These are phyloP conservation scores for Mesoclemmys tuberculata DNA, from an alignment of 2,113 vertebrate species.

Conservation along the genomic window DNA sequence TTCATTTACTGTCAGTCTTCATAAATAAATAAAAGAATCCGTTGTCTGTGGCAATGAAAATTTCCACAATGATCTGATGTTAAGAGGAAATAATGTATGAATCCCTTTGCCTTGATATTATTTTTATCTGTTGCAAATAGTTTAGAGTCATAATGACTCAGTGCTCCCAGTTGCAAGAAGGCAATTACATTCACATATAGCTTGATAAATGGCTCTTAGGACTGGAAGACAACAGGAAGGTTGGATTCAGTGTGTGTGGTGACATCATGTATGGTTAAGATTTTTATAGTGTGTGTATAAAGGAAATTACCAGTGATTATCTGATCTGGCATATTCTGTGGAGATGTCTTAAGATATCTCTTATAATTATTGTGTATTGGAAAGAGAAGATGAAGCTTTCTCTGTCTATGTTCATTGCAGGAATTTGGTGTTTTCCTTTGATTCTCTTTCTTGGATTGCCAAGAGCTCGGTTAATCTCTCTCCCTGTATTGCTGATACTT, in stretches of 20 bases:
- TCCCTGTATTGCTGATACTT: neutral
- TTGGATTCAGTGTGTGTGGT: neutral
- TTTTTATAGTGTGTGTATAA: neutral
- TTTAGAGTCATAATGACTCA: neutral
- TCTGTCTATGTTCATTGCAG: neutral
- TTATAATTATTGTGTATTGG: neutral
- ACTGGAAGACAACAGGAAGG: neutral
- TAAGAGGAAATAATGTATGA: neutral
- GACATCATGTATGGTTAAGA: neutral
- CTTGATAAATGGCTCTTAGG: neutral
- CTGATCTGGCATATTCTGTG: neutral
- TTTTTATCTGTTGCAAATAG: neutral
- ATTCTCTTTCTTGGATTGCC: neutral
- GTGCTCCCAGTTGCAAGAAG: neutral
- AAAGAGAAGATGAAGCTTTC: neutral
- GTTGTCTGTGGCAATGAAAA: slow-evolving; percentile 17
- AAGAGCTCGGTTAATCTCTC: neutral
- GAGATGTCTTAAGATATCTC: neutral
- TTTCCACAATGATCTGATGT: slow-evolving; percentile 1
- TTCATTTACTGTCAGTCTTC: slow-evolving; percentile 22
- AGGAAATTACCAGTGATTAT: slow-evolving; percentile 25
- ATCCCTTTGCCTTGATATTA: neutral
- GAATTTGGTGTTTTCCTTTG: neutral
- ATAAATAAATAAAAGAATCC: too few species aligned
- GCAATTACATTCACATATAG: neutral